Percentiles rank a stretch among this genome's conserved stretches.
Evolutionary conservation across 1,140 invertebrate species (phyloP).

Genomic region (Lordiphosa mommai): DNA sequence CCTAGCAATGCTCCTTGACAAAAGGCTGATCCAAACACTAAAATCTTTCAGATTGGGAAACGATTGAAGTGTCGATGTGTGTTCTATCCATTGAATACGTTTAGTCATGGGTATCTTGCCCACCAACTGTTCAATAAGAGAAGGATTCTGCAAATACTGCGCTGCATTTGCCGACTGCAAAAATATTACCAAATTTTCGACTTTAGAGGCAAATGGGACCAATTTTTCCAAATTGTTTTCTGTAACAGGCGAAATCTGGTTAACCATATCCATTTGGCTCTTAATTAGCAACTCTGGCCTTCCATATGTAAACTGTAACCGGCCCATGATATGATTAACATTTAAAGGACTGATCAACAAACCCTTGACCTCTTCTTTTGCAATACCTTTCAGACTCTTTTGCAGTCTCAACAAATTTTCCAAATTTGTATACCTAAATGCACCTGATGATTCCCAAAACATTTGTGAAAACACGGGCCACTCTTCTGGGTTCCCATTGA

Average conservation of each 20-base stretch:
- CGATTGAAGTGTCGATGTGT: background rate
- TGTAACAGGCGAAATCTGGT: background rate
- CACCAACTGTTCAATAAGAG: background rate
- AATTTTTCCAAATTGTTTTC: background rate
- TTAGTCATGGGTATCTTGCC: background rate
- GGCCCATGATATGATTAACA: conserved; percentile 35
- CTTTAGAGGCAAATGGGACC: background rate
- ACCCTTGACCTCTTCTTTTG: background rate
- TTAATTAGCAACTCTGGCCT: conserved; percentile 40
- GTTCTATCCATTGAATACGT: conserved; percentile 4
- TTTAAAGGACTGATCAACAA: background rate
- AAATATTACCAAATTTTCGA: background rate
- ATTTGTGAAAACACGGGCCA: conserved; percentile 1
- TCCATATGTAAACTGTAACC: conserved; percentile 1
- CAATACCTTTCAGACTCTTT: background rate
- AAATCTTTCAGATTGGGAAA: conserved; percentile 1
- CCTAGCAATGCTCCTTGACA: background rate
- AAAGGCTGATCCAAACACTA: background rate
- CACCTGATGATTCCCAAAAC: conserved; percentile 1
- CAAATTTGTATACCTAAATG: background rate
- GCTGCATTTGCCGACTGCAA: background rate
- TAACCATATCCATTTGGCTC: background rate
- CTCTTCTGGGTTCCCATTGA: background rate
- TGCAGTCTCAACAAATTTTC: too few relatives aligned
- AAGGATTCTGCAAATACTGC: conserved; percentile 1